Evolutionary conservation across 2,113 vertebrate species (phyloP), one percentile per base, ranked within the genome.

Genomic region (Cygnus atratus): DNA sequence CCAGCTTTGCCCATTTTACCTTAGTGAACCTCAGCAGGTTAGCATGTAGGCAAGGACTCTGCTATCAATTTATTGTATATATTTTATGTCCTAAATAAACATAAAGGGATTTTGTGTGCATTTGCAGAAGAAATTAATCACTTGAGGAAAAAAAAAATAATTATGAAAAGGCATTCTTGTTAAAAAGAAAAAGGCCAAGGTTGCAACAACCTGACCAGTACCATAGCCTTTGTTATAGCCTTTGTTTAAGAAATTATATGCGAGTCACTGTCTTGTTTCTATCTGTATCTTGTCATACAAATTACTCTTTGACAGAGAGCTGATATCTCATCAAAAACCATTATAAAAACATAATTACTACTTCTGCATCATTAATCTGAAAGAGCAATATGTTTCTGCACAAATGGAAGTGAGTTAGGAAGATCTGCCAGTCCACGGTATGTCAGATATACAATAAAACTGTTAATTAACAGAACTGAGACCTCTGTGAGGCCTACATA

Each of bases 321-420:
- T 78, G 68, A 35, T 92, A 84, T 73, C 68, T 90, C 80, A 90
- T 62, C 19, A 80, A 70, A 92, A 92, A 66, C 10, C 22, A 77
- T 72, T 86, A 90, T 80, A 84, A 92, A 89, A 80, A 54, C 24
- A 37, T 90, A 93, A 93, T 93, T 89, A 77, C 43, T 63, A 70
- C 80, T 87, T 92, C 74, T 88, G 88, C 88, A 80, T 89, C 88
- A 46, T 84, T 96, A 91, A 92, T 91, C 74, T 94, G 71, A 75
- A 96, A 73, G 14, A 81, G 61, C 81, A 94, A 71, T 70, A 86
- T 83, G 77, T 62, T 93, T 84, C 70, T 93, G 65, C 81, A 86
- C 62, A 94, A 91, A 63, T 29, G 65, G 41, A 90, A 95, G 48
- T 1, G 29, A 59, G n/a, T 52, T 80, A 37, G 55, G 71, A 83